Evolutionary conservation across 2,888 invertebrate species (phyloP).

Genomic region (Rambutsinella grinnellia): DNA sequence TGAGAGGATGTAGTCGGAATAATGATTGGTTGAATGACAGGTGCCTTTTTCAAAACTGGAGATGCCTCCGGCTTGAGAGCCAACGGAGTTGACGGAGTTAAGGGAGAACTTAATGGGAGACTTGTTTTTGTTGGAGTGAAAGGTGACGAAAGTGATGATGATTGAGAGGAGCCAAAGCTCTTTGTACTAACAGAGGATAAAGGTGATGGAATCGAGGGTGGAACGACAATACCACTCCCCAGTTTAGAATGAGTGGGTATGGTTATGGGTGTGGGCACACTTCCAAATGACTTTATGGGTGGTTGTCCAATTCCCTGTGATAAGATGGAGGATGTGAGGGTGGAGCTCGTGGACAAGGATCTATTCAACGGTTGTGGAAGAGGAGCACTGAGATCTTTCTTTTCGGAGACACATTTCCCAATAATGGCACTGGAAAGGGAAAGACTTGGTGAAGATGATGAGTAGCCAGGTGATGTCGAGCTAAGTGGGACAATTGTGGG

Average conservation of each 20-base stretch:
- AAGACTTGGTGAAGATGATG: conserved; percentile 22
- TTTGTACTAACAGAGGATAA: conserved; percentile 47
- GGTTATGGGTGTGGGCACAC: conserved; percentile 1
- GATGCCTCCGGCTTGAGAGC: not conserved
- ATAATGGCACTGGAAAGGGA: conserved; percentile 52
- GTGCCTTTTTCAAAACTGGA: conserved; percentile 3
- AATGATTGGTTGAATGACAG: conserved; percentile 4
- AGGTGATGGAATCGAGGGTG: conserved; percentile 21
- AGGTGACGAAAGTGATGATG: no score
- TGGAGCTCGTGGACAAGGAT: conserved; percentile 21
- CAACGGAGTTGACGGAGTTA: not conserved
- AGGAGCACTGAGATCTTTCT: conserved; percentile 63
- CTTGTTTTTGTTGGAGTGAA: not conserved
- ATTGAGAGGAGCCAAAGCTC: conserved; percentile 22
- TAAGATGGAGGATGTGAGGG: conserved; percentile 1
- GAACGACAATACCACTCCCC: no score
- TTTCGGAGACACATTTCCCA: conserved; percentile 50
- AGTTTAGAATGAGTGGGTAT: conserved; percentile 15
- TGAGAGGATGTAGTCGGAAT: not conserved
- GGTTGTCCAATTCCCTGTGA: not conserved
- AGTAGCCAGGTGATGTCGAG: conserved; percentile 26
- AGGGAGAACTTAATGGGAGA: no score
- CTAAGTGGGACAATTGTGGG: not conserved
- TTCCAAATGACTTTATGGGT: not conserved
- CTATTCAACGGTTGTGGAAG: conserved; percentile 41